A percentile compares a stretch with the other conserved stretches of the same genome.
These are phyloP conservation scores for Aegotheles bennettii DNA, from an alignment of 2,113 vertebrate genomes.

Conservation along the genomic window DNA sequence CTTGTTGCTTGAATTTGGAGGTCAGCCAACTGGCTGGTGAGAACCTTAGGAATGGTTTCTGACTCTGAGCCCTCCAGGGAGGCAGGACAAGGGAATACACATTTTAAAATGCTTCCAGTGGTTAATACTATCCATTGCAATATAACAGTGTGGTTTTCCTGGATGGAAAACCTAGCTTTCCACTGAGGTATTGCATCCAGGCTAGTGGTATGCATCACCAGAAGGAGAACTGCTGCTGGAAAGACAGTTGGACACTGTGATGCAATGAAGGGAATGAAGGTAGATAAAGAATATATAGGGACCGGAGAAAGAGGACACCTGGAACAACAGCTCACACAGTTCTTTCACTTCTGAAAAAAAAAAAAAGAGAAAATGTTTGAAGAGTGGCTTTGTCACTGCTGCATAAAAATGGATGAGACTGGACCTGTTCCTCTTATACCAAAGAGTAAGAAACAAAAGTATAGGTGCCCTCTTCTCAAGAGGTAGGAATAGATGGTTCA, in stretches of 20 bases:
- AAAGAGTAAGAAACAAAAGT: neutral
- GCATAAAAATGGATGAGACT: neutral
- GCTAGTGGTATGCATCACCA: neutral
- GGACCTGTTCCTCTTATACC: neutral
- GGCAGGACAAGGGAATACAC: neutral
- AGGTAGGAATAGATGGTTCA: neutral
- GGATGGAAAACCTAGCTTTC: neutral
- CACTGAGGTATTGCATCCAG: neutral
- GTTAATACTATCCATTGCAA: neutral
- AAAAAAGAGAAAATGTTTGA: neutral
- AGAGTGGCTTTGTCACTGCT: neutral
- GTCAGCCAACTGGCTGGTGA: neutral
- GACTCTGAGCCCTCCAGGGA: neutral
- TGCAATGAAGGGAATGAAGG: neutral
- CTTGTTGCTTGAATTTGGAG: neutral
- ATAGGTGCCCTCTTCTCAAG: neutral
- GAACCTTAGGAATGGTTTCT: neutral
- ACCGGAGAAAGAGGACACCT: neutral
- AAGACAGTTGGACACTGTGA: neutral
- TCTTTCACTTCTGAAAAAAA: neutral
- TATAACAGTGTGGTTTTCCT: neutral
- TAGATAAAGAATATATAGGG: neutral
- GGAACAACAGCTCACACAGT: neutral
- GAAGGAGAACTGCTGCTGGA: neutral
- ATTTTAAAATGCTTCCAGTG: neutral